Base-by-base conservation (phyloP, 2,113 vertebrate genomes). In the Mastomys natalensis region DNA sequence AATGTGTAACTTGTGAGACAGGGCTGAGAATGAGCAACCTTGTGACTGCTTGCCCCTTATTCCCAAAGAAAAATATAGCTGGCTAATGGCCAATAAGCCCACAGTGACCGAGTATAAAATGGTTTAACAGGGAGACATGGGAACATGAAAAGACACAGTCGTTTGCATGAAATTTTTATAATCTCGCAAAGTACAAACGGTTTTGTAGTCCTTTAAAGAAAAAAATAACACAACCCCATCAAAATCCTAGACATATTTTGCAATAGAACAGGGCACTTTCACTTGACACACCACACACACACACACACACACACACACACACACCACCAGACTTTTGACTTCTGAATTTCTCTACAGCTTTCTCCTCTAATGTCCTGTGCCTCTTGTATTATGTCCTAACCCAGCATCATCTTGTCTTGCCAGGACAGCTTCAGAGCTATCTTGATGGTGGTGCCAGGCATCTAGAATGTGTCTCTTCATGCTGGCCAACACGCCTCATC, bases 361-460 rank as follows among this genome's bases (percentile, higher is more conserved):
- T 90, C 5, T 48, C 58, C 53, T 58, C 58, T 13, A 51, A 2
- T 24, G 45, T 26, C 60, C 73, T 24, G 40, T 60, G 64, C 3
- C 5, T 51, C 12, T 0, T 40, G 55, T 45, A 37, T 12, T 3
- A 72, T 31, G 26, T 80, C 29, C 19, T 92, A 29, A 0, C 21
- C 16, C 17, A 0, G 5, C 19, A 29, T 8, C 1, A 15, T 77
- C 58, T 89, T 80, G 31, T 77, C 58, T 89, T 80, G 31, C 40
- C 87, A 62, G 77, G 89, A 80, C 5, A 37, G 13, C 64, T 45
- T 45, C n/a, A 21, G 87, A 53, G 76, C 15, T 72, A 51, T 78
- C 51, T 22, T 13, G 1, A 1, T 1, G 3, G 24, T 0, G 22
- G 7, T 3, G 15, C 24, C 78, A 0, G 21, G 7, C n/a, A 4